Base-by-base conservation (phyloP, 1,140 invertebrate genomes). In the Prorops nasuta region DNA sequence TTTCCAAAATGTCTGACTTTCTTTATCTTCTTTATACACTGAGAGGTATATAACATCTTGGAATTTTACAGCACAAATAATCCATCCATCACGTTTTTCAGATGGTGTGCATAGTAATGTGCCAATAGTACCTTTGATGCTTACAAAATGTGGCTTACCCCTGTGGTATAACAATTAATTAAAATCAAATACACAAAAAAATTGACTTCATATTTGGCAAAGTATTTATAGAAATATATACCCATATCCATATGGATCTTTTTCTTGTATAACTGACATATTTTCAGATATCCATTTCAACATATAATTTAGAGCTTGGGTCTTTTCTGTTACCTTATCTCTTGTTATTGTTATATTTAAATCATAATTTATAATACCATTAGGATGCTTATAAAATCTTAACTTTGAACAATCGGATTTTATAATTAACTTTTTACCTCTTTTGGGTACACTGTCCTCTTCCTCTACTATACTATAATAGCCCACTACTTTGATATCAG, bases 21-120 rank as follows among this genome's bases (percentile, higher is more conserved):
- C 81, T 36, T 83, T 69, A 22, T 83, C 79, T 0, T 86, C 87
- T 6, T 87, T 80, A 70, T 80, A 81, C n/a, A 80, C 80, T 69
- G 83, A 86, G 51, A 92, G 63, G 66, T 89, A 92, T 44, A 89
- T 87, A 16, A 82, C 85, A 1, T 83, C 85, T 60, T 81, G 79
- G 37, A 79, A 83, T 61, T 83, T 82, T 6, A 80, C 81, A 1
- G 85, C 88, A 43, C 84, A 81, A 44, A 90, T 82, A 44, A 81
- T 82, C 81, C 86, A 89, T 1, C 79, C 78, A 6, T 85, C 80
- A 42, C 59, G 60, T 16, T 79, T 75, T 51, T 89, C 84, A 72
- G 85, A 91, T 10, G 86, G 86, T 1, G 86, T 83, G 49, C 78
- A 79, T 51, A 88, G 79, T 1, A 92, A 62, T 49, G 76, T 80